Evolutionary conservation across 1,140 invertebrate species (phyloP).

Genomic region (Nephila pilipes): DNA sequence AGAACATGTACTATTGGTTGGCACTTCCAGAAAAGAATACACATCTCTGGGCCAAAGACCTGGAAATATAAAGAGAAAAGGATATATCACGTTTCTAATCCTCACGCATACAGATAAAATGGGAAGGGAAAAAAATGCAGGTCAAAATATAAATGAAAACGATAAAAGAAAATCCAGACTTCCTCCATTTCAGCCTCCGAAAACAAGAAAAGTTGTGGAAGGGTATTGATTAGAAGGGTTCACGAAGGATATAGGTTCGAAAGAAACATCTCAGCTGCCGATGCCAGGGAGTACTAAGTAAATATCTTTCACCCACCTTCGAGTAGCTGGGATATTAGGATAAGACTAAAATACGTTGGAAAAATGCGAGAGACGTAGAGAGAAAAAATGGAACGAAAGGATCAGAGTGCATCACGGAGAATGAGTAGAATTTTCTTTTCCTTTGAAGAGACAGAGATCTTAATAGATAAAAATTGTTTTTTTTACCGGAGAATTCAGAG

Average conservation of each 20-base stretch:
- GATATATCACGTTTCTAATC: slow-evolving; percentile 12
- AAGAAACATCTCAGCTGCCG: background rate
- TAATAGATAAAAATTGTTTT: background rate
- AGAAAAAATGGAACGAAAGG: background rate
- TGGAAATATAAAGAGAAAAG: background rate
- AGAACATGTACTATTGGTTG: background rate
- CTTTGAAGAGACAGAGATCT: background rate
- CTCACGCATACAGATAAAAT: background rate
- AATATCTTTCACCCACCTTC: background rate
- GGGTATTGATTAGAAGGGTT: background rate
- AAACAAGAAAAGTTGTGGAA: slow-evolving; percentile 7
- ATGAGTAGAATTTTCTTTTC: background rate
- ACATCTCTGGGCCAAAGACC: background rate
- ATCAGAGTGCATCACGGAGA: background rate
- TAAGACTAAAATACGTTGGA: background rate
- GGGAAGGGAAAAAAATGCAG: background rate
- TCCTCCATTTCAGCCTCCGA: background rate
- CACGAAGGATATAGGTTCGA: background rate
- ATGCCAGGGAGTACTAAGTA: background rate
- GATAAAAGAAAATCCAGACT: background rate
- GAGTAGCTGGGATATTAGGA: background rate
- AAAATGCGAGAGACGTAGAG: background rate
- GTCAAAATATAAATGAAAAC: slow-evolving; percentile 18
- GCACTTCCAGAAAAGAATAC: background rate
- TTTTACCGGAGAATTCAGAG: background rate